Evolutionary conservation across 2,113 vertebrate species (phyloP).

Genomic region (Gracilinanus agilis): DNA sequence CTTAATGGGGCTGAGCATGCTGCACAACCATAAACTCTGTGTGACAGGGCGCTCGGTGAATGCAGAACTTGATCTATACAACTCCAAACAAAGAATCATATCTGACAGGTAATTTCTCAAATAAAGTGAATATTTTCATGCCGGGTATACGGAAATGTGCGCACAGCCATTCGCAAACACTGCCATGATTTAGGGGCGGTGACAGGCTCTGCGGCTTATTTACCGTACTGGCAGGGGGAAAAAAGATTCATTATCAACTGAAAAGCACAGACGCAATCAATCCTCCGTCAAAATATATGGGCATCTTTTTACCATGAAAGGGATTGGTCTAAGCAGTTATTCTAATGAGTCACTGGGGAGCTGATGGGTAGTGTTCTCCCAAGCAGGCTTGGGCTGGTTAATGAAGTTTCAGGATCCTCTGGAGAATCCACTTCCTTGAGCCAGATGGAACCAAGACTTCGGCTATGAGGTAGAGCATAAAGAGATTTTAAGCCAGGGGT

Average conservation of each 20-base stretch:
- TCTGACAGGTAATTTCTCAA: constrained; percentile 28
- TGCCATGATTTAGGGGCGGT: accelerated
- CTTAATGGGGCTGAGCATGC: background rate
- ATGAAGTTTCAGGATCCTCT: background rate
- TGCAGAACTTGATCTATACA: background rate
- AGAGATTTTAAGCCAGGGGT: background rate
- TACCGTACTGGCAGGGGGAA: no score
- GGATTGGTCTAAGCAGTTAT: no score
- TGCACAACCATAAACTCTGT: background rate
- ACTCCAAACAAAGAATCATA: constrained; percentile 10
- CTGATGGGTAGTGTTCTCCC: background rate
- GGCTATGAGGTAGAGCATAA: background rate
- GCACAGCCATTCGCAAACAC: background rate
- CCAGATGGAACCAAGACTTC: background rate
- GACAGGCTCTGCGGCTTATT: background rate
- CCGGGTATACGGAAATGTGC: background rate
- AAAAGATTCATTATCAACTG: background rate
- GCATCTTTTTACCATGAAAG: background rate
- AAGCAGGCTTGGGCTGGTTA: background rate
- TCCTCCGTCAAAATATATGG: accelerated
- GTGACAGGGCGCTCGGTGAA: accelerated
- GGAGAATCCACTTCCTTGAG: background rate
- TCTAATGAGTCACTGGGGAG: background rate
- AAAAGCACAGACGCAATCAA: background rate
- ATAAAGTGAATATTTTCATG: background rate